Evolutionary conservation across 2,888 invertebrate species (phyloP).

Genomic region (Drosophila ustulata): DNA sequence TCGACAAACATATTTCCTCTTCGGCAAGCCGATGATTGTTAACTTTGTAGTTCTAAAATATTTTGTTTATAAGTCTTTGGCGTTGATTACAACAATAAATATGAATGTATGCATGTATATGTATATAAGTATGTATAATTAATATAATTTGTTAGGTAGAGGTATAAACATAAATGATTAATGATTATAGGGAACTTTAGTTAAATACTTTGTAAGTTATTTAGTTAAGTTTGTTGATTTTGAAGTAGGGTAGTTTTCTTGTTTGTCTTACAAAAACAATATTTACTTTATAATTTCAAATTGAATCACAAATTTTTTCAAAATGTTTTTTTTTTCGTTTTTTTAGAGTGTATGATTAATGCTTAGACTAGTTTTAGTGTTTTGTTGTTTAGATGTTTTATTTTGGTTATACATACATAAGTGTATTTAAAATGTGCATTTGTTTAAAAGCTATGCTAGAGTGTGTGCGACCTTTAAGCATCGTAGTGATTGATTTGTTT

Average conservation of each 20-base stretch:
- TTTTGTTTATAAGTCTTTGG: slow-evolving; percentile 68
- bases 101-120: slow-evolving; percentile 14
- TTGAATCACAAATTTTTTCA: slow-evolving; percentile 75
- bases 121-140: slow-evolving; percentile 28
- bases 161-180: slow-evolving; percentile 40
- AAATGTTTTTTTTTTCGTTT: slow-evolving; percentile 53
- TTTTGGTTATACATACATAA: slow-evolving; percentile 25
- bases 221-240: slow-evolving; percentile 40
- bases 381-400: slow-evolving; percentile 18
- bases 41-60: slow-evolving; percentile 13
- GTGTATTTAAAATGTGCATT: slow-evolving; percentile 59
- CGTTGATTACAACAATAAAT: slow-evolving; percentile 68
- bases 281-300: slow-evolving; percentile 67
- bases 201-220: slow-evolving; percentile 66
- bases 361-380: slow-evolving; percentile 63
- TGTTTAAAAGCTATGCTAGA: slow-evolving; percentile 50
- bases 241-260: slow-evolving; percentile 25
- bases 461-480: slow-evolving; percentile 43
- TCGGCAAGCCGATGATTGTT: background rate
- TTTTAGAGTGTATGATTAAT: slow-evolving; percentile 51
- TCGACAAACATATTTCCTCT: slow-evolving; percentile 4
- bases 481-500: slow-evolving; percentile 38
- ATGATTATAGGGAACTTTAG: slow-evolving; percentile 39
- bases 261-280: slow-evolving; percentile 56
- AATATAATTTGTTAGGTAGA: slow-evolving; percentile 14